Percentiles rank a stretch among this genome's conserved stretches.
phyloP scores from a whole-genome alignment of 2,888 invertebrate species.

The Uloborus plumipes region DNA sequence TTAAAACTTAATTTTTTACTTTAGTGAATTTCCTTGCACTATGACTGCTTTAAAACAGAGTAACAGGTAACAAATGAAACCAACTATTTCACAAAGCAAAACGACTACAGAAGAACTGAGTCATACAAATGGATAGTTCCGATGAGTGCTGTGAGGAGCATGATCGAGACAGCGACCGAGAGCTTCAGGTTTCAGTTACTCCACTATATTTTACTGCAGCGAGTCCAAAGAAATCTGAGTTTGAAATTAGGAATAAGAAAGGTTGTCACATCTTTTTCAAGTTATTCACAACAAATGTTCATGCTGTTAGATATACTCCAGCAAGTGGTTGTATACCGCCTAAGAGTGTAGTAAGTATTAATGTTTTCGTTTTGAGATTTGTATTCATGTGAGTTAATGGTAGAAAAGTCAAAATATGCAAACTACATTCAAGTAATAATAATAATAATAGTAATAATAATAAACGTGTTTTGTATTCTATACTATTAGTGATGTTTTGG shows the following conservation, averaged over 20 bases:
- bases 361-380: neutral
- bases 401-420: too few relatives aligned
- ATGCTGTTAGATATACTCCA: conserved; percentile 18
- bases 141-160: neutral
- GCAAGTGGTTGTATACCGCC: conserved; percentile 16
- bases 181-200: conserved; percentile 33
- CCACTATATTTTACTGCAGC: conserved; percentile 19
- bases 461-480: too few relatives aligned
- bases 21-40: too few relatives aligned
- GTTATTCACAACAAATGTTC: conserved; percentile 8
- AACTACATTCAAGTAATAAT: too few relatives aligned
- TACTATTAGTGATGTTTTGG: too few relatives aligned
- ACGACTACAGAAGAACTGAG: neutral
- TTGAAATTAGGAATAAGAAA: conserved; percentile 35
- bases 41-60: too few relatives aligned
- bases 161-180: neutral
- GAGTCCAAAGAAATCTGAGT: neutral
- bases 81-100: too few relatives aligned
- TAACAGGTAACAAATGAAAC: too few relatives aligned
- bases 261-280: conserved; percentile 31
- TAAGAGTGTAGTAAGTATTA: conserved; percentile 17
- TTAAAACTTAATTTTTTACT: too few relatives aligned
- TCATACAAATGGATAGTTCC: too few relatives aligned
- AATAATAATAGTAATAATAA: too few relatives aligned
- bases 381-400: neutral